Percentiles rank a stretch among this genome's conserved stretches.
Evolutionary conservation across 2,888 invertebrate genomes (phyloP).

Genomic region (Dynastes grantii): DNA sequence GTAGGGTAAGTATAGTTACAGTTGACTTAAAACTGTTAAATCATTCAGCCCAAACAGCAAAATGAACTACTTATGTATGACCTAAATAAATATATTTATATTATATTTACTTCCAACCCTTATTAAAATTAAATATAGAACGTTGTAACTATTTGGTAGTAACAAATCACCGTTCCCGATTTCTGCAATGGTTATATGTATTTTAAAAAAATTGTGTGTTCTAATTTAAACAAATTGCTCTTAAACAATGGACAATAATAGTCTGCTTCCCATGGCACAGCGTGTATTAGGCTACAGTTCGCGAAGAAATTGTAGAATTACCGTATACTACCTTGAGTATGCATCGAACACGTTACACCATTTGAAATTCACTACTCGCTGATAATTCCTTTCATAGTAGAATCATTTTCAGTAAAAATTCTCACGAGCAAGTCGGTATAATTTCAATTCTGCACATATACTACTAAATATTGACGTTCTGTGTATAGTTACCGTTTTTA

Average conservation of each 20-base stretch:
- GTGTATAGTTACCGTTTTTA: constrained; percentile 9
- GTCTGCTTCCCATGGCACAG: not conserved
- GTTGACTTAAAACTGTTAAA: too few relatives aligned
- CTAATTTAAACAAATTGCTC: too few relatives aligned
- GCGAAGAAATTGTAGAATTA: constrained; percentile 1
- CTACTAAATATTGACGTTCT: not conserved
- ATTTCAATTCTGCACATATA: not conserved
- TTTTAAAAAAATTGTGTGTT: too few relatives aligned
- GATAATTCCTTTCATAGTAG: constrained; percentile 4
- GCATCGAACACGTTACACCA: not conserved
- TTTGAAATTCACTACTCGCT: constrained; percentile 7
- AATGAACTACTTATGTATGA: too few relatives aligned
- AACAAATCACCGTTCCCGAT: too few relatives aligned
- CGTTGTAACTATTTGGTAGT: too few relatives aligned
- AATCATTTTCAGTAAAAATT: constrained; percentile 5
- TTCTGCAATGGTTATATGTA: too few relatives aligned
- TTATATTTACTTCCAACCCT: too few relatives aligned
- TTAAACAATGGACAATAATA: not conserved
- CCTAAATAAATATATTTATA: too few relatives aligned
- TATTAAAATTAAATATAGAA: too few relatives aligned
- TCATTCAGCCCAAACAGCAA: too few relatives aligned
- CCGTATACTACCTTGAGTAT: not conserved
- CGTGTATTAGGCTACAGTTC: not conserved
- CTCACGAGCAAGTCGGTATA: not conserved
- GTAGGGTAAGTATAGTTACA: too few relatives aligned